Conservation (phyloP, 2,888 invertebrate genomes). For the Erebia epiphron region DNA sequence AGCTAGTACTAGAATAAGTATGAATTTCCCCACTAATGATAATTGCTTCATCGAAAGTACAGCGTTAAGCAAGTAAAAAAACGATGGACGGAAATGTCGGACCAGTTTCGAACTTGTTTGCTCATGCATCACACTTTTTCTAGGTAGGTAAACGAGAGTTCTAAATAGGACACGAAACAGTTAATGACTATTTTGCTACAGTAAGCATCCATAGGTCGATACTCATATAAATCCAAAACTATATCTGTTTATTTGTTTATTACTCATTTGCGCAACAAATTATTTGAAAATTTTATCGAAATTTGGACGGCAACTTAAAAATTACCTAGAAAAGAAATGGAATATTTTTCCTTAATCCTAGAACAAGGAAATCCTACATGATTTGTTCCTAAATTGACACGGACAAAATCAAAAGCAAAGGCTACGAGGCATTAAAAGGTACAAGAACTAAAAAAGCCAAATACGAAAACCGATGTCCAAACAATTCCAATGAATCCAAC, state of each 20-base stretch:
- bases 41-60: neutral
- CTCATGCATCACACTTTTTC: neutral
- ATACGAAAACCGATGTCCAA: slow-evolving; percentile 17
- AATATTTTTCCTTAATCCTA: neutral
- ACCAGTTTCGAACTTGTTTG: slow-evolving; percentile 4
- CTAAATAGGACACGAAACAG: neutral
- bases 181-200: neutral
- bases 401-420: neutral
- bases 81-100: slow-evolving; percentile 10
- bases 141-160: neutral
- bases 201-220: neutral
- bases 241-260: neutral
- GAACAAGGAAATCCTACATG: neutral
- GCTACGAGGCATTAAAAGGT: neutral
- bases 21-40: neutral
- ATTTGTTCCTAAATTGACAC: neutral
- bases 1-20: too few relatives aligned
- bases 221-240: neutral
- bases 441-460: slow-evolving; percentile 2
- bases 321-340: neutral
- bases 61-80: neutral
- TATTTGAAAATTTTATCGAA: too few relatives aligned
- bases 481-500: slow-evolving; percentile 22
- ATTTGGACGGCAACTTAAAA: too few relatives aligned
- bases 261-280: neutral